Base-by-base conservation (phyloP, 2,797 vertebrate species). In the Catharus ustulatus region DNA sequence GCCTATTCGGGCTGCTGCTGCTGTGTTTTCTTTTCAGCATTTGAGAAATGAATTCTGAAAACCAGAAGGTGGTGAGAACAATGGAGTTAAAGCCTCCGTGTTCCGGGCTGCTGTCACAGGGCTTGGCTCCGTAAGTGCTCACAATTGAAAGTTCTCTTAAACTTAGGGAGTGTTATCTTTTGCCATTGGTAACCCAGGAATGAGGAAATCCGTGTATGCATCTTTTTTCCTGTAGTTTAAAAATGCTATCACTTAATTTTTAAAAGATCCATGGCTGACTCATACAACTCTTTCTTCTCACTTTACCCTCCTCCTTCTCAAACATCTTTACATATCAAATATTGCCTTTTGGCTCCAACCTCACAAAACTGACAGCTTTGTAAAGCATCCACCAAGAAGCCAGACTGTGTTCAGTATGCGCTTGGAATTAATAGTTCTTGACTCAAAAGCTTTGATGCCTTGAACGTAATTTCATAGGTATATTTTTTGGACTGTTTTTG, bases 301-400 rank as follows among this genome's bases (percentile, higher is more conserved):
- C 90, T 94, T 87, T 69, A 84, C 86, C 91, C 88, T 94, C 91
- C 94, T 96, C 94, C 95, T 92, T 82, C 83, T 95, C 84, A 84
- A 96, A 92, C 91, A 95, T 97, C 95, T 96, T 93, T 86, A 90
- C 93, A 84, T 93, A 93, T 95, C 84, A 92, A 95, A 92, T 95
- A 94, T 84, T 95, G 89, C 81, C 81, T 96, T 94, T 95, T 96
- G 95, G 91, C 93, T 96, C 95, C 76, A 91, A 92, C 82, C 71
- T 95, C 89, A 32, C 72, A 77, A 87, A 96, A 49, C 72, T 95
- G 94, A 96, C 96, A 96, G 92, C 93, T 96, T 95, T 89, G 91
- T 90, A 92, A 92, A 87, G 86, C 84, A 87, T 95, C 73, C 82
- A 43, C 90, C 24, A 62, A 68, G 77, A 93, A 94, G 74, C 94